phyloP scores from a whole-genome alignment of 2,113 vertebrate genomes.

The Benitochromis conjunctus region DNA sequence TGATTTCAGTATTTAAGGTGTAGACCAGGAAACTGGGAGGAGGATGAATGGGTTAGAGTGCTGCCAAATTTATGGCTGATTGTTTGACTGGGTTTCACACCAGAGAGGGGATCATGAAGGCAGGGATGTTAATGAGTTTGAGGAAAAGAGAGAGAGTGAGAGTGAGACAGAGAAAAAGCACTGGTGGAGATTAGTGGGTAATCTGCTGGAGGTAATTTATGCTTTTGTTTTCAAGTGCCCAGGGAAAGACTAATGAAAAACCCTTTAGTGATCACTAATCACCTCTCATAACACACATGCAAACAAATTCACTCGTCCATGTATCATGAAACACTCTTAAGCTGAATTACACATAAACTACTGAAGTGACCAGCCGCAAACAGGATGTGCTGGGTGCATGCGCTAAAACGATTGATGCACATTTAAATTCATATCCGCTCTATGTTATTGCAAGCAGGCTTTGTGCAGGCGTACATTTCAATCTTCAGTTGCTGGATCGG shows the following conservation, averaged over 20 bases:
- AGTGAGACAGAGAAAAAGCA: not conserved
- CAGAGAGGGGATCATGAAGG: conserved; percentile 40
- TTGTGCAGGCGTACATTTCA: not conserved
- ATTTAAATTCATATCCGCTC: conserved; percentile 6
- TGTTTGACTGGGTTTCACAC: conserved; percentile 50
- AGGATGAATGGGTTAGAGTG: not conserved
- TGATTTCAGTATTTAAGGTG: not conserved
- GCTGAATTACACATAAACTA: not conserved
- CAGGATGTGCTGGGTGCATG: not conserved
- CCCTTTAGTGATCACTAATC: conserved; percentile 71
- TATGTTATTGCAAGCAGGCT: not conserved
- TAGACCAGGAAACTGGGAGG: not conserved
- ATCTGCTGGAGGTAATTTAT: conserved; percentile 75
- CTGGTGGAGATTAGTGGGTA: conserved; percentile 70
- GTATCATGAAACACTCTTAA: conserved; percentile 2
- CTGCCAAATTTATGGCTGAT: conserved; percentile 27
- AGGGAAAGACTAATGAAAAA: conserved; percentile 72
- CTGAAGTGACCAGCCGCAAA: not conserved
- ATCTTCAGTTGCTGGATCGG: not conserved
- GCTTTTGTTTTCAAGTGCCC: conserved; percentile 64
- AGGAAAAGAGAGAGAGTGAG: not conserved
- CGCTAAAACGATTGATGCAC: not conserved
- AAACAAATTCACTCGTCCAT: not conserved
- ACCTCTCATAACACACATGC: conserved; percentile 32
- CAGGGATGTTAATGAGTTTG: conserved; percentile 47